Evolutionary conservation across 37 sponge, comb jelly and placozoan species (phyloP).

Genomic region (Aplysina aerophoba): DNA sequence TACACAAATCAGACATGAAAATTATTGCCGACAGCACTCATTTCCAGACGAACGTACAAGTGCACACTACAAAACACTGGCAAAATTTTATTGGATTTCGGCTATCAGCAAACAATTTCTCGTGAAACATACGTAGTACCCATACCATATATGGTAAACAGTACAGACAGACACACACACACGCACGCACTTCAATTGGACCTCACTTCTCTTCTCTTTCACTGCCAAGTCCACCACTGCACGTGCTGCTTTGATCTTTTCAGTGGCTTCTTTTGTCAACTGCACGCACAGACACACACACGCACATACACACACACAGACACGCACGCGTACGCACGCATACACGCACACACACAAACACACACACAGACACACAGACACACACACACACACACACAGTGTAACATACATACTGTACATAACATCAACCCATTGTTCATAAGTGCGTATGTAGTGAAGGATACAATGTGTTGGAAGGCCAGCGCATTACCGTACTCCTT

Average conservation of each 20-base stretch:
- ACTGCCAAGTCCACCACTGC: conserved; percentile 65
- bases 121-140: conserved; percentile 23
- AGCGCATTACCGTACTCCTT: no score
- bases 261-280: conserved; percentile 53
- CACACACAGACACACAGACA: background rate
- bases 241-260: conserved; percentile 55
- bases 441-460: no score
- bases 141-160: background rate
- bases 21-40: no score
- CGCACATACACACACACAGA: background rate
- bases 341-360: background rate
- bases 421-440: no score
- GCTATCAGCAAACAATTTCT: no score
- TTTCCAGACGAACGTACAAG: no score
- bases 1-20: no score
- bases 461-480: no score
- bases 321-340: background rate
- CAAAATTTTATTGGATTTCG: no score
- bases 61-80: no score
- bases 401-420: background rate
- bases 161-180: background rate
- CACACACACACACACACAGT: background rate
- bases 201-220: conserved; percentile 55
- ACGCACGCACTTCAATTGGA: background rate
- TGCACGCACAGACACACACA: conserved; percentile 19